These are phyloP conservation scores for Rhinogobio ventralis DNA, from an alignment of 2,797 vertebrate genomes.

Conservation along the genomic window DNA sequence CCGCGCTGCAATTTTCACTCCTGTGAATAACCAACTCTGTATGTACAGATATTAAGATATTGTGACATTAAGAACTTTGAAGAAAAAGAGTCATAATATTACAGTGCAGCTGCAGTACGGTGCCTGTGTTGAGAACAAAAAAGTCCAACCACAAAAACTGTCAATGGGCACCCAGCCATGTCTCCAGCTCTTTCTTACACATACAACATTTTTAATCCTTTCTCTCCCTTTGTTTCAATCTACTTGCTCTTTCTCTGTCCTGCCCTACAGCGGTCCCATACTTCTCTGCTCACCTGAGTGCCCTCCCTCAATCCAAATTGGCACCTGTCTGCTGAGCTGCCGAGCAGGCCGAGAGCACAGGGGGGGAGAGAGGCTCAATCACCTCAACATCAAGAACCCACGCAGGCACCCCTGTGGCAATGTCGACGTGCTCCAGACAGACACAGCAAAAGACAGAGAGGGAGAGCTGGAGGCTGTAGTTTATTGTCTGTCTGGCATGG, in stretches of 20 bases:
- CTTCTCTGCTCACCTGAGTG: slow-evolving; percentile 37
- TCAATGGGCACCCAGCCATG: not conserved
- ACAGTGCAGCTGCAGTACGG: not conserved
- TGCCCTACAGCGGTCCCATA: slow-evolving; percentile 23
- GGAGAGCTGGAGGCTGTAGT: slow-evolving; percentile 42
- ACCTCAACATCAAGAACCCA: slow-evolving; percentile 40
- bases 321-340: slow-evolving; percentile 30
- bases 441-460: slow-evolving; percentile 23
- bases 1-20: not conserved
- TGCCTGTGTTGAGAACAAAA: not conserved
- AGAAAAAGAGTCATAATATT: not conserved
- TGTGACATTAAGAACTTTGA: not conserved
- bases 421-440: slow-evolving; percentile 42
- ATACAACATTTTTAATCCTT: not conserved
- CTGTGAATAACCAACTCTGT: not conserved
- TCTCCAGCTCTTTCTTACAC: not conserved
- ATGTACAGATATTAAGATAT: not conserved
- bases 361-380: slow-evolving; percentile 37
- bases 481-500: slow-evolving; percentile 49
- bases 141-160: not conserved
- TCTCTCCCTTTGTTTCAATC: not conserved
- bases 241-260: slow-evolving; percentile 8
- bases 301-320: slow-evolving; percentile 33
- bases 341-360: not conserved
- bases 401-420: slow-evolving; percentile 43